These are phyloP conservation scores for Scaptomyza polygonia DNA, from an alignment of 2,888 invertebrate genomes.

Conservation along the genomic window DNA sequence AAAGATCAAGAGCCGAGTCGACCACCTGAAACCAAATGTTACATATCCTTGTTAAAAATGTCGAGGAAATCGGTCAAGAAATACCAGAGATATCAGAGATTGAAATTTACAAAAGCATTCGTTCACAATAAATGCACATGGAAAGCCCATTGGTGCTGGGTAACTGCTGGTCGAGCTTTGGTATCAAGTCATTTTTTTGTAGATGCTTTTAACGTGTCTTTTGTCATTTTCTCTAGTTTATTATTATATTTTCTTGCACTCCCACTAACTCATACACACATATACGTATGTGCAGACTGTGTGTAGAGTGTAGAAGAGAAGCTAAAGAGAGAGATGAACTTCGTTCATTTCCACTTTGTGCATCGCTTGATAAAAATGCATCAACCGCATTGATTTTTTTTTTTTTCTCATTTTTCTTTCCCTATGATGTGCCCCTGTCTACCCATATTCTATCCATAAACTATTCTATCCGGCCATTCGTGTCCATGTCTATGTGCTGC, in stretches of 20 bases:
- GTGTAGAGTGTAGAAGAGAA: not conserved
- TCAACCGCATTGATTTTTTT: conserved; percentile 58
- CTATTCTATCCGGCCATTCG: not conserved
- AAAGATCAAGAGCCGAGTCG: no score
- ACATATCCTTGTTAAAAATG: no score
- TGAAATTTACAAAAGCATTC: no score
- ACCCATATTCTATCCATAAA: conserved; percentile 2
- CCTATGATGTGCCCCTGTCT: conserved; percentile 51
- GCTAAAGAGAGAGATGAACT: conserved; percentile 19
- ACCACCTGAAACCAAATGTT: no score
- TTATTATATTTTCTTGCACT: conserved; percentile 66
- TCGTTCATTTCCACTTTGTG: conserved; percentile 52
- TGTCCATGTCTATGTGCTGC: conserved; percentile 39
- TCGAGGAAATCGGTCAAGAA: no score
- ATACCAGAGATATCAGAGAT: no score
- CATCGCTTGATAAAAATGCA: conserved; percentile 67
- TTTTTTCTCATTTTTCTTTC: conserved; percentile 32
- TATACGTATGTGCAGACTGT: not conserved
- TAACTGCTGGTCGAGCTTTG: not conserved
- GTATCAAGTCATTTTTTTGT: conserved; percentile 4
- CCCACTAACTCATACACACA: conserved; percentile 34
- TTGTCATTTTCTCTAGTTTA: conserved; percentile 72
- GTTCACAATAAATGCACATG: no score
- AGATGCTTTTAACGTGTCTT: conserved; percentile 71
- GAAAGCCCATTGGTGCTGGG: no score